Evolutionary conservation across 1,140 invertebrate species (phyloP).

Genomic region (Atta cephalotes): DNA sequence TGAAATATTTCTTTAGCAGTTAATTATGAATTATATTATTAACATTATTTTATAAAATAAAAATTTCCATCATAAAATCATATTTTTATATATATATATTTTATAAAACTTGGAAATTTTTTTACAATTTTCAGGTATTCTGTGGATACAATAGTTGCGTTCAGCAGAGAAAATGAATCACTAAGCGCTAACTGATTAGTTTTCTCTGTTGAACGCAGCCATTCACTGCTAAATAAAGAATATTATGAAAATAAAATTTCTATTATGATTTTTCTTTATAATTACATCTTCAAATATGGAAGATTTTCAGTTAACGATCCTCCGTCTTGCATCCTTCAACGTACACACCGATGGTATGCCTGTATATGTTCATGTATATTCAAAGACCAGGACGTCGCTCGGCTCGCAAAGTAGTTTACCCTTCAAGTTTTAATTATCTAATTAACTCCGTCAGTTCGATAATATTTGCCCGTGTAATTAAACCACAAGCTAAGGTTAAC

Average conservation of each 20-base stretch:
- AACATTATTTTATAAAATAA: not conserved
- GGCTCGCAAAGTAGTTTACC: conserved; percentile 77
- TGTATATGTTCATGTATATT: conserved; percentile 56
- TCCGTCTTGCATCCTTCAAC: conserved; percentile 48
- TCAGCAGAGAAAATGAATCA: too few species aligned
- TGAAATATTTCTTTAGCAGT: not conserved
- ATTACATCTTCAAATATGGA: conserved; percentile 23
- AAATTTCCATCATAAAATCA: not conserved
- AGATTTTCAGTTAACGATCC: conserved; percentile 54
- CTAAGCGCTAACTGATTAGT: too few species aligned
- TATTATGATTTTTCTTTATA: not conserved
- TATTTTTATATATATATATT: not conserved
- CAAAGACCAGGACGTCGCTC: conserved; percentile 41
- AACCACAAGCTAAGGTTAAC: conserved; percentile 75
- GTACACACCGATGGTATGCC: conserved; percentile 2
- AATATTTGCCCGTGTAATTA: conserved; percentile 82
- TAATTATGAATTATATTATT: not conserved
- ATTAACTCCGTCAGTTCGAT: conserved; percentile 80
- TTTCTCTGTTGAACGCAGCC: too few species aligned
- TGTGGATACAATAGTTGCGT: not conserved
- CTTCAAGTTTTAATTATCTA: conserved; percentile 83
- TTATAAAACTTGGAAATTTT: not conserved
- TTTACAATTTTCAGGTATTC: not conserved
- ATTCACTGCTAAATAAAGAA: not conserved
- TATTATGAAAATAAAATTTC: not conserved